A percentile compares a stretch with the other conserved stretches of the same genome.
Conservation (phyloP, 1,140 invertebrate genomes). For the Littorina saxatilis region DNA sequence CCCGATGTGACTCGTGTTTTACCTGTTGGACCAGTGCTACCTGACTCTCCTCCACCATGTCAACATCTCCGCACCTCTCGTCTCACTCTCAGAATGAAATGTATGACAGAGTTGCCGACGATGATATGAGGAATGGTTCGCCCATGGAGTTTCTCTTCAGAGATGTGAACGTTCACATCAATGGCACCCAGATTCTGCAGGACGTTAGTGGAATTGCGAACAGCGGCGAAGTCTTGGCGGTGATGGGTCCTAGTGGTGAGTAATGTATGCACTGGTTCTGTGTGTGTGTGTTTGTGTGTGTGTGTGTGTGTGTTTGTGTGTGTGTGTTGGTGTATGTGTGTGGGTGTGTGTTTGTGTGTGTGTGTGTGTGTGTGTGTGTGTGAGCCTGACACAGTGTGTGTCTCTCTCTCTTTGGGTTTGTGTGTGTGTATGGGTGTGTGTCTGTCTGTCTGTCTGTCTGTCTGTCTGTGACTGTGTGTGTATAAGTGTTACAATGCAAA, state of each 20-base stretch:
- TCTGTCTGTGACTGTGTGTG: neutral
- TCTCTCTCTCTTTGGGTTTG: neutral
- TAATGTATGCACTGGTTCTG: constrained; percentile 1
- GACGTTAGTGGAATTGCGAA: constrained; percentile 85
- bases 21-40: too few relatives aligned
- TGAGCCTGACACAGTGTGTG: too few relatives aligned
- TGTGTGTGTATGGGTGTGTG: neutral
- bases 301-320: constrained; percentile 20
- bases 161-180: constrained; percentile 79
- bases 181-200: constrained; percentile 80
- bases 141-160: constrained; percentile 81
- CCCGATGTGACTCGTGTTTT: too few relatives aligned
- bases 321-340: neutral
- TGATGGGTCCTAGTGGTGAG: constrained; percentile 89
- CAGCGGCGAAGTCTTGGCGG: constrained; percentile 87
- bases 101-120: neutral
- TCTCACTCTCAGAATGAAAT: neutral
- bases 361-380: neutral
- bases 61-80: neutral
- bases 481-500: too few relatives aligned
- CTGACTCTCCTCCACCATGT: neutral
- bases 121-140: constrained; percentile 9
- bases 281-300: constrained; percentile 9
- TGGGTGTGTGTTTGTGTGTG: too few relatives aligned
- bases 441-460: neutral